Evolutionary conservation across 2,113 vertebrate genomes (phyloP), one percentile per base, ranked within the genome.

Genomic region (Motacilla alba): DNA sequence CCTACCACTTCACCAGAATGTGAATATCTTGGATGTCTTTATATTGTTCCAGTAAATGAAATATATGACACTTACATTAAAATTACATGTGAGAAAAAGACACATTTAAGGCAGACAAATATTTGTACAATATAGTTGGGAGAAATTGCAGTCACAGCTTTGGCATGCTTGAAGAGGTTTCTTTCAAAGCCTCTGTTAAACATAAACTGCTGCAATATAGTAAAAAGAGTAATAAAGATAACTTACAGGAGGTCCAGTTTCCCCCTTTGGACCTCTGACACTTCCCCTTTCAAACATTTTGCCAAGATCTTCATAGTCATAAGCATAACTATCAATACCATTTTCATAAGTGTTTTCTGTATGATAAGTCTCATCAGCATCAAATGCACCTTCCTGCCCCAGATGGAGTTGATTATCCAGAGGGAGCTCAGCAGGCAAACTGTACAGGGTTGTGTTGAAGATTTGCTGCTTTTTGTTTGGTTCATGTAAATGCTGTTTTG

Each of bases 181-280:
- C 53, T 59, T 83, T 84, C 33, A 76, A 74, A 97, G 52, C 35
- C 83, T 39, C 85, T 96, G 35, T 69, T 78, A 96, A 90, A 96
- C 5, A 4, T 43, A 59, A n/a, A 11, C 20, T 87, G 91, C 67
- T 59, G 77, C 74, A 93, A 78, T 93, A 63, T 30, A 94, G 66
- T 80, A 95, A 96, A 74, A 83, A 93, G 83, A 77, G 69, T 77
- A 97, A 68, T 90, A 73, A 96, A 73, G 79, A 28, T 55, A 94
- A 99, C 99, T 99, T 98, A 99, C 99, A 87, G 98, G 97, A 97
- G 96, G 98, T 96, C 99, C 99, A 35, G 98, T 97, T 83, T 99
- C 99, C 96, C 99, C 99, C 98, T 99, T 99, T 75, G 98, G 98
- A 95, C 99, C 99, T 93, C 80, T 98, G 60, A 98, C 96, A 90